These are phyloP conservation scores for Nemotelus pantherinus DNA, from an alignment of 2,888 invertebrate genomes.

Conservation along the genomic window DNA sequence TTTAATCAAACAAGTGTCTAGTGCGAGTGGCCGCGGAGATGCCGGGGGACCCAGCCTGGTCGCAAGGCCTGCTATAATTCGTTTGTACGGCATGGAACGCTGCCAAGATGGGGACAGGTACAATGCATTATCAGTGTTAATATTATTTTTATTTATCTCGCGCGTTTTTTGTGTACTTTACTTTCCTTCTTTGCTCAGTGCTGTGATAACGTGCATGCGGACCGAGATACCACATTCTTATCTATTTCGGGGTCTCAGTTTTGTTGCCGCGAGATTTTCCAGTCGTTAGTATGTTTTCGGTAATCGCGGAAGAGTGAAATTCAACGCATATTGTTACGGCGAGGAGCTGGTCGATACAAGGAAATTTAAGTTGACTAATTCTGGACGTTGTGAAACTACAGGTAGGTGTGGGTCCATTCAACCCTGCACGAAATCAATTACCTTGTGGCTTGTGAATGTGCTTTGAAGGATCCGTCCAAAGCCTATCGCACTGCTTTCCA, in stretches of 20 bases:
- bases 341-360: not conserved
- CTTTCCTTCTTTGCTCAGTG: conserved; percentile 36
- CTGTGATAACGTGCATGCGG: conserved; percentile 35
- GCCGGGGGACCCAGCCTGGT: conserved; percentile 10
- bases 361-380: too few relatives aligned
- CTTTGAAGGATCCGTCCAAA: conserved; percentile 6
- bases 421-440: not conserved
- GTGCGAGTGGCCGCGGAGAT: conserved; percentile 24
- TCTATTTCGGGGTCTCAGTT: conserved; percentile 35
- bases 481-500: conserved; percentile 14
- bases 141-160: conserved; percentile 43
- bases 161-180: conserved; percentile 46
- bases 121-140: conserved; percentile 49
- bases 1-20: conserved; percentile 50
- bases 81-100: conserved; percentile 10
- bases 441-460: not conserved
- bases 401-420: too few relatives aligned
- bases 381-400: too few relatives aligned
- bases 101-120: conserved; percentile 49
- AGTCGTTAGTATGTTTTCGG: conserved; percentile 35
- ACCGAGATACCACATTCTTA: conserved; percentile 39
- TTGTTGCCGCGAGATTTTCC: conserved; percentile 17
- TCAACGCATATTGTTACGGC: not conserved
- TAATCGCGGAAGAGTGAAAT: conserved; percentile 39
- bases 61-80: not conserved